Base-by-base conservation (phyloP, 1,140 invertebrate species). In the Cydia amplana region DNA sequence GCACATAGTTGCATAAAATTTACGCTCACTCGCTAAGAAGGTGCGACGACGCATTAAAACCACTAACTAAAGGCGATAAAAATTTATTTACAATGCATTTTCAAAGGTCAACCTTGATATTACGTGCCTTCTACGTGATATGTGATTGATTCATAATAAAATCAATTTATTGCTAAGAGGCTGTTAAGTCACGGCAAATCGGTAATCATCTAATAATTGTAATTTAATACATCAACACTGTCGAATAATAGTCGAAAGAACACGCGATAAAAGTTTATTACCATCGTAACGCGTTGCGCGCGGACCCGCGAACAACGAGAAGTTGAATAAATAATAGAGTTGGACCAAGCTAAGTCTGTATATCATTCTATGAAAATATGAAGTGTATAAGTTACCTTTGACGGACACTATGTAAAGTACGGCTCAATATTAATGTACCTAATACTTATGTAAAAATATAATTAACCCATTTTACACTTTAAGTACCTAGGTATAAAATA, bases 81-180 rank as follows among this genome's bases (percentile, higher is more conserved):
- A 43, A 55, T n/a, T 16, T 25, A 70, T 73, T 73, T 73, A 73
- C 64, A 74, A 65, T 28, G 72, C 75, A 64, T 67, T 75, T 70
- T 49, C 77, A 72, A 75, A 84, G 83, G 81, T 82, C 83, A 85
- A 77, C 20, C 75, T 75, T 72, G 74, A 75, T 74, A 72, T 70
- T 73, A 77, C 77, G 80, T 60, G 55, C 74, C 78, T 79, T 81
- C 76, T 74, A 65, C 77, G 78, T 73, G 70, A 46, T 46, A 73
- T 79, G 83, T 87, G 87, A 91, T 90, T 91, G 89, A 90, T 90
- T 88, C 78, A 78, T 85, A 84, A 86, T 91, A 90, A 91, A 92
- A 77, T 74, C 78, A 85, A 87, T 90, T 92, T 89, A 92, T 88
- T 91, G 85, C 85, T 76, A 78, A 81, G 84, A 82, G 83, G 87